Conservation (phyloP, 2,888 invertebrate species). For the Lordiphosa andalusiaca region DNA sequence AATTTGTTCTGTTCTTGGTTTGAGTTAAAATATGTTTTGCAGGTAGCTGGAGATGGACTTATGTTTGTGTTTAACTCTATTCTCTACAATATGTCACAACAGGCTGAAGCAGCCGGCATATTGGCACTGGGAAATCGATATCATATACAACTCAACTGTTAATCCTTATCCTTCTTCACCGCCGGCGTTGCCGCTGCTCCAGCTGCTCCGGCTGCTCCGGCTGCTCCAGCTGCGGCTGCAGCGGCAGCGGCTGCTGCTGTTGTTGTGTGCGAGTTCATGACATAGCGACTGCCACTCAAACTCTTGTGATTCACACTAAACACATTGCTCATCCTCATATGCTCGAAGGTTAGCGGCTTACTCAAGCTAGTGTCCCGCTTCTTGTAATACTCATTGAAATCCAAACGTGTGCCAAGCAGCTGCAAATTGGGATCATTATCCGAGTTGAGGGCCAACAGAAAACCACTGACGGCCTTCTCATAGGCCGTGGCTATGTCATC, state of each 20-base stretch:
- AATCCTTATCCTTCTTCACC: no score
- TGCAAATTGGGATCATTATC: constrained; percentile 93
- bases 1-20: no score
- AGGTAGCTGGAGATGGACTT: no score
- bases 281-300: constrained; percentile 17
- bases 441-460: constrained; percentile 90
- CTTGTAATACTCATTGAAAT: constrained; percentile 97
- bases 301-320: constrained; percentile 14
- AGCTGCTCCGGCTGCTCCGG: not conserved
- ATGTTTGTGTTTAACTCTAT: no score
- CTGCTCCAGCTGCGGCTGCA: not conserved
- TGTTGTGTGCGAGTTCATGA: constrained; percentile 2
- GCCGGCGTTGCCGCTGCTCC: no score
- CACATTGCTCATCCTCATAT: constrained; percentile 82
- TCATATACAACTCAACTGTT: no score
- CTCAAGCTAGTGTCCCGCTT: constrained; percentile 89
- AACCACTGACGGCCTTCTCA: constrained; percentile 91
- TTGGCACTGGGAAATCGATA: no score
- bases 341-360: constrained; percentile 84
- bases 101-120: no score
- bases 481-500: constrained; percentile 76
- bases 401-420: constrained; percentile 93
- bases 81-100: no score
- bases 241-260: not conserved
- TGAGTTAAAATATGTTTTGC: no score